These are phyloP conservation scores for Cydia splendana DNA, from an alignment of 1,140 invertebrate species.

Conservation along the genomic window DNA sequence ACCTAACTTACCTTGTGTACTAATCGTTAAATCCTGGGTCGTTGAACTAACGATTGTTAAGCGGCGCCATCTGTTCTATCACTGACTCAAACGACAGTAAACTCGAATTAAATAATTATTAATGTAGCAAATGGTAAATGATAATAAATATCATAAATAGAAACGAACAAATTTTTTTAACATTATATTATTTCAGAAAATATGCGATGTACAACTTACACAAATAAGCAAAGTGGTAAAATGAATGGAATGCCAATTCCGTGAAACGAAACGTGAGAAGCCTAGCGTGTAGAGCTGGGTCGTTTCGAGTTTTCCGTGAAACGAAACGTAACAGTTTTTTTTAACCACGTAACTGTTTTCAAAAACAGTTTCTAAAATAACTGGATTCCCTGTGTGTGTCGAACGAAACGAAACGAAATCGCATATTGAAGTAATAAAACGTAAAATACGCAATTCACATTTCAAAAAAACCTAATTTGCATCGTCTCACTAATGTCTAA, in stretches of 20 bases:
- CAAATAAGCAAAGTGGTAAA: background rate
- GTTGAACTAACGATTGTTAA: slow-evolving; percentile 24
- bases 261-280: slow-evolving; percentile 46
- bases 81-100: background rate
- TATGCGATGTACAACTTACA: background rate
- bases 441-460: too few relatives aligned
- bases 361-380: too few relatives aligned
- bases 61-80: slow-evolving; percentile 2
- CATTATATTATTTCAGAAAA: background rate
- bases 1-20: slow-evolving; percentile 18
- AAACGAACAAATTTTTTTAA: background rate
- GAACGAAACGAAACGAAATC: too few relatives aligned
- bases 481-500: too few relatives aligned
- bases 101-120: background rate
- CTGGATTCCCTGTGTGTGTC: too few relatives aligned
- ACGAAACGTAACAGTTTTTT: too few relatives aligned
- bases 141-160: background rate
- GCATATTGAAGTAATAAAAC: too few relatives aligned
- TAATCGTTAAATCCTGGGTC: slow-evolving; percentile 29
- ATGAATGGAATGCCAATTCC: slow-evolving; percentile 28
- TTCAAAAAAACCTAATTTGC: too few relatives aligned
- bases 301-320: too few relatives aligned
- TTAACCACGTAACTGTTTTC: too few relatives aligned
- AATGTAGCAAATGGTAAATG: too few relatives aligned
- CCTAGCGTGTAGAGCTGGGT: too few relatives aligned